Evolutionary conservation across 2,113 vertebrate species (phyloP).

Genomic region (Mesitornis unicolor): DNA sequence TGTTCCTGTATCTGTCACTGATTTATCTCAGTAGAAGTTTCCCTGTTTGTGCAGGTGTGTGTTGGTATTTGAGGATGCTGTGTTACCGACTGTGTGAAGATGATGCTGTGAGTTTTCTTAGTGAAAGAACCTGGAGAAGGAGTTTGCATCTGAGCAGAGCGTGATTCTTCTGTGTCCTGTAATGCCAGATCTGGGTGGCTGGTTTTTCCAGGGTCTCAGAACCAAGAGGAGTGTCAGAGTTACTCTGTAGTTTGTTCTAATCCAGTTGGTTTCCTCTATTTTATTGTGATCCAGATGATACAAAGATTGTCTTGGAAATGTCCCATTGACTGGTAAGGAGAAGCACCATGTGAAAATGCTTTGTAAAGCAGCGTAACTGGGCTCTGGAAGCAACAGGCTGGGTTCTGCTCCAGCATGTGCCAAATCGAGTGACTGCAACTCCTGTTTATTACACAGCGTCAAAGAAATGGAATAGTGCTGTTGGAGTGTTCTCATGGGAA

Average conservation of each 20-base stretch:
- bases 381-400: neutral
- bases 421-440: neutral
- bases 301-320: neutral
- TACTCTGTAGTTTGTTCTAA: neutral
- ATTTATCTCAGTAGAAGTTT: neutral
- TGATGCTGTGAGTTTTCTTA: neutral
- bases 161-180: neutral
- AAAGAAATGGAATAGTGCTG: neutral
- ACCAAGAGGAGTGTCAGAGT: neutral
- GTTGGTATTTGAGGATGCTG: neutral
- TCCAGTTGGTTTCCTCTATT: neutral
- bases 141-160: neutral
- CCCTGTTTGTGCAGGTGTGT: neutral
- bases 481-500: neutral
- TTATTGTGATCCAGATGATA: neutral
- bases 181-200: neutral
- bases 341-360: neutral
- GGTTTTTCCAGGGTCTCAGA: neutral
- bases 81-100: neutral
- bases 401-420: neutral
- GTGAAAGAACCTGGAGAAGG: neutral
- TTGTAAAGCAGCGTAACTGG: neutral
- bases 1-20: neutral
- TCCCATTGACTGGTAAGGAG: neutral
- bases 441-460: neutral